Evolutionary conservation across 2,113 vertebrate species (phyloP).

Genomic region (Trogon surrucura): DNA sequence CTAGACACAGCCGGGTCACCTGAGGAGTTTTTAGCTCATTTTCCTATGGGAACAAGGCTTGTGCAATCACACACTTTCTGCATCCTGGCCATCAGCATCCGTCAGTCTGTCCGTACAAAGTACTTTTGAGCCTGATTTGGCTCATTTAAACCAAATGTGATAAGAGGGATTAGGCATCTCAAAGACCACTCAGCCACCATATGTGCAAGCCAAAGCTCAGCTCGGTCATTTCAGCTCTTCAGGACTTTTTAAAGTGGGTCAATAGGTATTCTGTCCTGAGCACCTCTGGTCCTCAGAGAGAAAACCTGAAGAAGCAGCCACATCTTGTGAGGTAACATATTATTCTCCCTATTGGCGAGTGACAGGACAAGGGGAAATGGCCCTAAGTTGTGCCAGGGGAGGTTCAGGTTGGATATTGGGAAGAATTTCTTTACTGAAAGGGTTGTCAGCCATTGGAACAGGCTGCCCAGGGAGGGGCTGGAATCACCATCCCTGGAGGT

Average conservation of each 20-base stretch:
- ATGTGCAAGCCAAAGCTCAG: background rate
- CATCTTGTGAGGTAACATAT: background rate
- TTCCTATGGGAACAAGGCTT: background rate
- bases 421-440: no score
- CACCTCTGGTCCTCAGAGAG: background rate
- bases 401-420: no score
- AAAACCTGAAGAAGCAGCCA: background rate
- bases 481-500: no score
- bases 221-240: background rate
- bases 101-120: background rate
- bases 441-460: no score
- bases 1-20: background rate
- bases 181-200: background rate
- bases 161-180: background rate
- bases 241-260: background rate
- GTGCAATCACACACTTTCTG: background rate
- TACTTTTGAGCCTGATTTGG: background rate
- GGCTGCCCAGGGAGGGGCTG: no score
- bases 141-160: background rate
- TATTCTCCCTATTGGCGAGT: no score
- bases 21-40: background rate
- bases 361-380: no score
- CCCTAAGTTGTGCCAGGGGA: no score
- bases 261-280: background rate
- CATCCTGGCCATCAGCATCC: rapidly evolving